These are phyloP conservation scores for Wasmannia auropunctata DNA, from an alignment of 1,140 invertebrate genomes.

Conservation along the genomic window DNA sequence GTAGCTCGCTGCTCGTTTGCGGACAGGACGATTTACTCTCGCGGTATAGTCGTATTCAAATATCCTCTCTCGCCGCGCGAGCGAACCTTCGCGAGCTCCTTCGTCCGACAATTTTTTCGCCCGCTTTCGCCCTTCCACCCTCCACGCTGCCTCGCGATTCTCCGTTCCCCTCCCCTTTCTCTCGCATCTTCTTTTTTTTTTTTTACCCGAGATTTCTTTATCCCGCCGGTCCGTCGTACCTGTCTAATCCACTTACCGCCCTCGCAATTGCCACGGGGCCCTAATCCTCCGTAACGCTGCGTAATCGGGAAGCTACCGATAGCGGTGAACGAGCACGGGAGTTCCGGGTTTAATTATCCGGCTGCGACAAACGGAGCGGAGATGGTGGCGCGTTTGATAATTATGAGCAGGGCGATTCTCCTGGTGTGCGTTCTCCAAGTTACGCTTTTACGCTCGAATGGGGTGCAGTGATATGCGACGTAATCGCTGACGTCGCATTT, in stretches of 20 bases:
- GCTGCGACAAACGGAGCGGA: conserved; percentile 33
- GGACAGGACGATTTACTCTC: conserved; percentile 82
- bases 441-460: conserved; percentile 41
- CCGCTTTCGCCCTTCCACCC: conserved; percentile 13
- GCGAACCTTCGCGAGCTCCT: conserved; percentile 27
- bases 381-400: conserved; percentile 51
- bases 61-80: conserved; percentile 71
- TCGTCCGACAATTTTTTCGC: conserved; percentile 22
- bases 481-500: conserved; percentile 20
- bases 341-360: conserved; percentile 66
- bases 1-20: conserved; percentile 78
- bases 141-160: not conserved
- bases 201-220: conserved; percentile 10
- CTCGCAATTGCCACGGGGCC: conserved; percentile 51
- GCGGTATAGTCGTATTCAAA: conserved; percentile 81
- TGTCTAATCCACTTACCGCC: conserved; percentile 66
- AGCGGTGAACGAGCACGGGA: conserved; percentile 42
- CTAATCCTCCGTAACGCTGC: conserved; percentile 60
- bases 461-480: conserved; percentile 21
- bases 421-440: conserved; percentile 12
- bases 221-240: not conserved
- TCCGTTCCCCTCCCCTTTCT: too few species aligned
- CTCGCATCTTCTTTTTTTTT: not conserved
- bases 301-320: conserved; percentile 64
- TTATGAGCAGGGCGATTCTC: conserved; percentile 29